Conservation (phyloP, 2,797 vertebrate species). For the Helicolenus hilgendorfi region DNA sequence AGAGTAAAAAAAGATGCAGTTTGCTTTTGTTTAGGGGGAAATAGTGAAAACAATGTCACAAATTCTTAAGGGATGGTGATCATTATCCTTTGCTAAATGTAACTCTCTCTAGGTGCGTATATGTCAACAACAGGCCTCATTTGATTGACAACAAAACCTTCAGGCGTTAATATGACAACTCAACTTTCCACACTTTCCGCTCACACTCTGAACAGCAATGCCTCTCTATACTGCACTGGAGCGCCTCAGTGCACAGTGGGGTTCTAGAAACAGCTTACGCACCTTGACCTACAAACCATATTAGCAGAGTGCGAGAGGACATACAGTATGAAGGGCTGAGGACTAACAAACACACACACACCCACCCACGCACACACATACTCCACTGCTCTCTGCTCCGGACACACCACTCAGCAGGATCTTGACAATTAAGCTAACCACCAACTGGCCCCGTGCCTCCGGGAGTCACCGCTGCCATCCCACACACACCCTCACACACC, state of each 20-base stretch:
- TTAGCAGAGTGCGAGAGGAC: conserved; percentile 40
- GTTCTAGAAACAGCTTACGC: conserved; percentile 38
- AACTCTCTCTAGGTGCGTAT: neutral
- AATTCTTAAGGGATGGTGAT: neutral
- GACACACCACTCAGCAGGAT: conserved; percentile 81
- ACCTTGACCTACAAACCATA: conserved; percentile 66
- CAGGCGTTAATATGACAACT: neutral
- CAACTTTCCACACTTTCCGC: neutral
- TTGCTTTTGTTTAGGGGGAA: neutral
- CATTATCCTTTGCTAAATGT: neutral
- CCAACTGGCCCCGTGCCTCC: conserved; percentile 72
- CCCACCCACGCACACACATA: neutral
- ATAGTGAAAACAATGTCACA: neutral
- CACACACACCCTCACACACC: conserved; percentile 9
- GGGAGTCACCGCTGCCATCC: conserved; percentile 48
- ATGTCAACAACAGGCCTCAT: neutral
- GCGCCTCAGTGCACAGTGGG: conserved; percentile 23
- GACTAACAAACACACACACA: neutral
- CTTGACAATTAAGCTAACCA: conserved; percentile 89
- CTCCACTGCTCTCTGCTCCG: conserved; percentile 51
- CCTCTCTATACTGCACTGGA: neutral
- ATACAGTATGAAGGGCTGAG: neutral
- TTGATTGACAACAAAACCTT: neutral
- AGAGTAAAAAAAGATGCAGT: neutral
- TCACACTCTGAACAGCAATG: neutral